Base-by-base conservation (phyloP, 1,140 invertebrate genomes). In the Sarcophaga bullata region DNA sequence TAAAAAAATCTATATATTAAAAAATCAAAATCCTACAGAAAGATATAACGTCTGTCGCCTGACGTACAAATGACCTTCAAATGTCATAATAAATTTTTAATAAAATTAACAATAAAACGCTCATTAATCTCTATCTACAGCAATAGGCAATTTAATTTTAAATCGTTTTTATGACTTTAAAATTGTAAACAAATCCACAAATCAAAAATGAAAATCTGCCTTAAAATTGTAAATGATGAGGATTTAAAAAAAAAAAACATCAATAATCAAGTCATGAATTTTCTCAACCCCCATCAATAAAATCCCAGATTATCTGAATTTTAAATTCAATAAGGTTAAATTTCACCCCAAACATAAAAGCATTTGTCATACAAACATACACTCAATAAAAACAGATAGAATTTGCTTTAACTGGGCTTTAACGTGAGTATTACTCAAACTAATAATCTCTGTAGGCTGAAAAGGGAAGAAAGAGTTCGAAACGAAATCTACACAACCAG, bases 271-370 rank as follows among this genome's bases (percentile, higher is more conserved):
- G 13, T 73, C 48, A 48, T 17, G 11, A 76, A 13, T 47, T 73
- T 76, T 15, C n/a, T n/a, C 73, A 47, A 37, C 73, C 73, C 46
- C 48, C n/a, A 19, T n/a, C 10, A 68, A 3, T 17, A 68, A n/a
- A 68, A 68, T 68, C 62, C 9, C n/a, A 19, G 62, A 68, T 68
- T 68, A 68, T n/a, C 19, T 68, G 19, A 7, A 68, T 68, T 68
- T 68, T 68, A 68, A 68, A 68, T 68, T 68, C 62, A 68, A 68
- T 68, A 17, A 68, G 19, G 62, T 9, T 19, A 68, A 68, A 58
- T 58, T 58, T 58, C 54, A 58, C 54, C 54, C 54, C 54, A 5
- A 11, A n/a, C n/a, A 58, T 58, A 58, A 37, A 37, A 37, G 25
- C 25, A 37, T 2, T 37, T 37, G 25, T 4, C 25, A 37, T 13